phyloP scores from a whole-genome alignment of 2,113 vertebrate species.

The Spea bombifrons region DNA sequence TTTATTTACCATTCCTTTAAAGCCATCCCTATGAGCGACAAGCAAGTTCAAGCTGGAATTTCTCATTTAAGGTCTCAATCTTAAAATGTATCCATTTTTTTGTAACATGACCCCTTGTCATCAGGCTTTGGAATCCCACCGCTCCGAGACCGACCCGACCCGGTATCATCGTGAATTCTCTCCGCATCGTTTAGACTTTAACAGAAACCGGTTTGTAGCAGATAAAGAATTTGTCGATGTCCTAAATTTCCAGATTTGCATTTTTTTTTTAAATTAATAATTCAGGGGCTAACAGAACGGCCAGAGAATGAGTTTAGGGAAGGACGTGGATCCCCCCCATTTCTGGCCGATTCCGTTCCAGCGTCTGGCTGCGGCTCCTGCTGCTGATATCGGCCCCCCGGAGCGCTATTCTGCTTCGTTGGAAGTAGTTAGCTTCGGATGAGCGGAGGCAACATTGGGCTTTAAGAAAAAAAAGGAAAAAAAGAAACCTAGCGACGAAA shows the following conservation, averaged over 20 bases:
- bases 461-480: background rate
- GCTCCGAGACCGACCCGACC: no score
- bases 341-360: background rate
- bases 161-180: no score
- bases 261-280: background rate
- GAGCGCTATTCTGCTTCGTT: constrained; percentile 18
- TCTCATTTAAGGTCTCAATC: no score
- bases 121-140: no score
- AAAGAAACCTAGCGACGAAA: no score
- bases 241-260: background rate
- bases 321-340: background rate
- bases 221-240: background rate
- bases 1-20: no score
- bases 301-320: background rate
- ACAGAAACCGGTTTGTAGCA: background rate
- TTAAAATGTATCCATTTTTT: no score
- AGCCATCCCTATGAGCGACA: no score
- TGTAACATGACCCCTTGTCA: no score
- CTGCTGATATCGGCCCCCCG: background rate
- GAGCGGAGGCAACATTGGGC: background rate
- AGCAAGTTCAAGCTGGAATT: no score
- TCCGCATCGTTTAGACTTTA: no score
- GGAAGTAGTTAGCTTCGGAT: constrained; percentile 22
- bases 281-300: background rate
- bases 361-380: background rate